Conservation (phyloP, 2,888 invertebrate genomes). For the Coelopa pilipes region DNA sequence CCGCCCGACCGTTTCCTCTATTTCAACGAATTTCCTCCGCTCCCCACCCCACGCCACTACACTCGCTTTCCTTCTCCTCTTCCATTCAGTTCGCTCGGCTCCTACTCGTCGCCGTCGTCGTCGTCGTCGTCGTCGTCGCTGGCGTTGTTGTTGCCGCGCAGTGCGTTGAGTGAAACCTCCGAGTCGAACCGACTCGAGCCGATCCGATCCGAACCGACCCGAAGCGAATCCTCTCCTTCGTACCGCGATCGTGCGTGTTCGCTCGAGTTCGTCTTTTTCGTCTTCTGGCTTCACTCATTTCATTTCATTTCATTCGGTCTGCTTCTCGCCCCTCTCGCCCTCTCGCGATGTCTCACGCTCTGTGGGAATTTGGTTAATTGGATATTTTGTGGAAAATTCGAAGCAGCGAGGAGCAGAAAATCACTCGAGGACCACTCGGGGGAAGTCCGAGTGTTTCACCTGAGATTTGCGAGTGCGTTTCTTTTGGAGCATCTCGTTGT, state of each 20-base stretch:
- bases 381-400: conserved; percentile 54
- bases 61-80: too few relatives aligned
- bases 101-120: conserved; percentile 13
- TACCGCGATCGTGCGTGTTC: conserved; percentile 10
- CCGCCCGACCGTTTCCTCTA: conserved; percentile 57
- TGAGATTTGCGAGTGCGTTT: conserved; percentile 29
- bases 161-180: conserved; percentile 23
- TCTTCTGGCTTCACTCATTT: not conserved
- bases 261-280: not conserved
- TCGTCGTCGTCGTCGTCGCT: too few relatives aligned
- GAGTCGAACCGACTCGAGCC: conserved; percentile 5
- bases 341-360: conserved; percentile 1
- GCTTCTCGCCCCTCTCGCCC: too few relatives aligned
- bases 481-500: conserved; percentile 4
- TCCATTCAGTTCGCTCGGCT: too few relatives aligned
- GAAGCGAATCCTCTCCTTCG: conserved; percentile 12
- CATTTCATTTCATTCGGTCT: too few relatives aligned
- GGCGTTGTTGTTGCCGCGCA: too few relatives aligned
- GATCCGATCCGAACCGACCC: not conserved
- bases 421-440: too few relatives aligned
- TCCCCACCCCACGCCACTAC: too few relatives aligned
- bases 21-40: conserved; percentile 46
- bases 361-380: conserved; percentile 13
- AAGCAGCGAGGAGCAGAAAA: too few relatives aligned
- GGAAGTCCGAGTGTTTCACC: conserved; percentile 38